phyloP scores from a whole-genome alignment of 2,888 invertebrate species.

The Drosophila acutilabella region DNA sequence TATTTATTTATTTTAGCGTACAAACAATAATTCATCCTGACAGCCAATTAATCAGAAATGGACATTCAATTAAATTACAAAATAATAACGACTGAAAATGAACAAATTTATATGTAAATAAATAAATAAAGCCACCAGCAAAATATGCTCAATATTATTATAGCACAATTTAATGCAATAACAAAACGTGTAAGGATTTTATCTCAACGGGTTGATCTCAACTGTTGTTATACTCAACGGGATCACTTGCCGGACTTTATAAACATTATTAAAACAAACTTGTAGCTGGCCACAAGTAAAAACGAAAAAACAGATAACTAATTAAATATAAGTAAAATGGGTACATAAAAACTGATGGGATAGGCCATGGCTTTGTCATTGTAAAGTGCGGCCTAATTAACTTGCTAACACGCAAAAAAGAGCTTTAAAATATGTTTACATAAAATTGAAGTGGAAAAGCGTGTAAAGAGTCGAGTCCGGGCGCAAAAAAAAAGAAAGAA shows the following conservation, averaged over 20 bases:
- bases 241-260: conserved; percentile 32
- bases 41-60: conserved; percentile 79
- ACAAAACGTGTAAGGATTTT: conserved; percentile 23
- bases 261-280: conserved; percentile 35
- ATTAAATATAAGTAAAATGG: conserved; percentile 45
- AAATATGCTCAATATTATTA: conserved; percentile 63
- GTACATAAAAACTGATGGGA: conserved; percentile 52
- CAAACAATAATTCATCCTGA: conserved; percentile 72
- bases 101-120: conserved; percentile 35
- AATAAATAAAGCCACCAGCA: conserved; percentile 53
- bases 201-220: neutral
- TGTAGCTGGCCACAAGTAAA: neutral
- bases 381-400: conserved; percentile 68
- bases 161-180: conserved; percentile 61
- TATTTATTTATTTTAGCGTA: conserved; percentile 73
- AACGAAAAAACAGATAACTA: neutral
- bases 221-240: neutral
- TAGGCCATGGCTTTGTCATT: conserved; percentile 61
- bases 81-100: conserved; percentile 55
- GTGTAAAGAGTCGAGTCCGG: conserved; percentile 55
- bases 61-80: conserved; percentile 80
- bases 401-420: conserved; percentile 62
- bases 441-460: conserved; percentile 70
- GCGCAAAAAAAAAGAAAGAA: conserved; percentile 22
- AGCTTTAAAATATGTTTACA: conserved; percentile 71